A percentile compares a stretch with the other conserved stretches of the same genome.
phyloP scores from a whole-genome alignment of 1,140 invertebrate genomes.

The Trichoplusia ni region DNA sequence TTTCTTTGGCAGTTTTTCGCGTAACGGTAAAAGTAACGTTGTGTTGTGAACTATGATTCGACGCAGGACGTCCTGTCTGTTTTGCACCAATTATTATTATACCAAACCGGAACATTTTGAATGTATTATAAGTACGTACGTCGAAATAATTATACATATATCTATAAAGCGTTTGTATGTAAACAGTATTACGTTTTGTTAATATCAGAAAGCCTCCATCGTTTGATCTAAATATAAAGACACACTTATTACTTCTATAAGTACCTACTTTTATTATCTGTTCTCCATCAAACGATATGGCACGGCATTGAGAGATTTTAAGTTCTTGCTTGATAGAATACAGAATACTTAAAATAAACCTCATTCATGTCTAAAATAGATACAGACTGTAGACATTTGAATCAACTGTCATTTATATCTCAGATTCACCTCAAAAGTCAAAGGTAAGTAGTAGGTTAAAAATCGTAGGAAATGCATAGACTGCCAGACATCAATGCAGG shows the following conservation, averaged over 20 bases:
- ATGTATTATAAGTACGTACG: slow-evolving; percentile 40
- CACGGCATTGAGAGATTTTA: no score
- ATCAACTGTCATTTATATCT: no score
- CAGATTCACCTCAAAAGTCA: no score
- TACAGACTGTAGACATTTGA: no score
- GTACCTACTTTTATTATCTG: background rate
- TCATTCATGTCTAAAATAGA: no score
- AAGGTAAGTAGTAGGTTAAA: no score
- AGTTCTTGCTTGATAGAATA: no score
- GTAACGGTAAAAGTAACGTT: slow-evolving; percentile 38
- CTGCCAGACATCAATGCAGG: no score
- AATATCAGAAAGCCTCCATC: background rate
- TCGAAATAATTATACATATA: slow-evolving; percentile 24
- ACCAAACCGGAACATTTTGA: slow-evolving; percentile 67
- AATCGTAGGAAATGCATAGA: no score
- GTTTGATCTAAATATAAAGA: background rate
- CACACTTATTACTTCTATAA: background rate
- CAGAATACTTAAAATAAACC: no score
- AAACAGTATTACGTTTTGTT: background rate
- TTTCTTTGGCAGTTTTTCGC: slow-evolving; percentile 18
- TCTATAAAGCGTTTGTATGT: slow-evolving; percentile 3
- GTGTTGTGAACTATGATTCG: slow-evolving; percentile 57
- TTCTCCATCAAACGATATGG: background rate
- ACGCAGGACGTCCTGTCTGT: slow-evolving; percentile 77
- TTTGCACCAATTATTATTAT: slow-evolving; percentile 76